A percentile compares a stretch with the other conserved stretches of the same genome.
Conservation (phyloP, 2,113 vertebrate species). For the Irena cyanogastra region DNA sequence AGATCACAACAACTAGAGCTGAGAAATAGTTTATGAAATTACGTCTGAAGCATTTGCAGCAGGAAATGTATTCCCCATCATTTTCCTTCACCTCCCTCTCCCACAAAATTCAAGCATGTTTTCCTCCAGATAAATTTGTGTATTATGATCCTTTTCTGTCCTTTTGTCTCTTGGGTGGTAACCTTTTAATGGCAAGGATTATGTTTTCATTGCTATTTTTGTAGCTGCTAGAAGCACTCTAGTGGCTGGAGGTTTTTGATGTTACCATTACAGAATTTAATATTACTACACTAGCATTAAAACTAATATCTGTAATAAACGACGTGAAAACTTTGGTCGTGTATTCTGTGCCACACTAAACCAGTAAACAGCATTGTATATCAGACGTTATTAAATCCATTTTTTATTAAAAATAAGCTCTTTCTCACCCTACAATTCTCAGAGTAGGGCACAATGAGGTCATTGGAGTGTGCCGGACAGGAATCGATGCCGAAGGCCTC, state of each 20-base stretch:
- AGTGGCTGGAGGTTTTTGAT: not conserved
- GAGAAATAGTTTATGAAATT: not conserved
- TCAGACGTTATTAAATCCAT: constrained; percentile 5
- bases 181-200: not conserved
- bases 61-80: not conserved
- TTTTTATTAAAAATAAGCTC: not conserved
- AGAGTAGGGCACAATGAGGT: constrained; percentile 99
- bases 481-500: constrained; percentile 91
- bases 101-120: not conserved
- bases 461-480: constrained; percentile 90
- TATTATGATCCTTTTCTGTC: not conserved
- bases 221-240: not conserved
- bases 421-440: not conserved
- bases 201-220: not conserved
- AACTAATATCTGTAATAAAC: constrained; percentile 9
- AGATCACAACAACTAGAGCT: not conserved
- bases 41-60: not conserved
- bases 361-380: not conserved
- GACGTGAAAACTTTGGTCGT: not conserved
- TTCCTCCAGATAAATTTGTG: not conserved
- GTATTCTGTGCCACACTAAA: not conserved
- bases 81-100: not conserved
- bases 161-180: not conserved
- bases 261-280: not conserved
- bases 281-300: not conserved